A percentile compares a stretch with the other conserved stretches of the same genome.
Conservation (phyloP, 2,888 invertebrate species). For the Lampropteryx suffumata region DNA sequence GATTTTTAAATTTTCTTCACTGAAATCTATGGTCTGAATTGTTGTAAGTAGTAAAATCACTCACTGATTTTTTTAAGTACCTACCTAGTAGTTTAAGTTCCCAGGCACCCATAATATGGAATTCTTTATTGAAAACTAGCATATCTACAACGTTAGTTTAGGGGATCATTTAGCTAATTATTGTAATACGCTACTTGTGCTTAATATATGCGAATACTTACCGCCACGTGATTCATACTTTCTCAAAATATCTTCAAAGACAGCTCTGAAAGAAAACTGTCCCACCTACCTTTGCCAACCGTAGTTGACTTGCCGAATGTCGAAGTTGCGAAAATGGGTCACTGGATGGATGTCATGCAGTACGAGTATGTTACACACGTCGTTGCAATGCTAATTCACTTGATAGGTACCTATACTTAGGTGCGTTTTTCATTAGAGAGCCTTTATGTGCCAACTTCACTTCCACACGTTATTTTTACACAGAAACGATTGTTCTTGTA, state of each 20-base stretch:
- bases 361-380: constrained; percentile 54
- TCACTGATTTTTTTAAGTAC: too few relatives aligned
- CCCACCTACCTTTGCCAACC: constrained; percentile 63
- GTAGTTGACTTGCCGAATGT: constrained; percentile 61
- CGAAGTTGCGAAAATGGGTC: constrained; percentile 75
- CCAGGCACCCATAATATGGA: too few relatives aligned
- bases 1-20: too few relatives aligned
- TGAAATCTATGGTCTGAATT: too few relatives aligned
- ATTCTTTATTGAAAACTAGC: too few relatives aligned
- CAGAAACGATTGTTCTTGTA: constrained; percentile 23
- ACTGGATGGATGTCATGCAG: constrained; percentile 62
- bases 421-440: constrained; percentile 8
- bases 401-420: constrained; percentile 11
- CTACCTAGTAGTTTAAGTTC: too few relatives aligned
- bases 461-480: constrained; percentile 28
- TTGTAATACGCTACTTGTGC: too few relatives aligned
- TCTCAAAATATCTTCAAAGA: constrained; percentile 60
- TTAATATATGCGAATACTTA: background rate
- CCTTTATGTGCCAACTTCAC: constrained; percentile 26
- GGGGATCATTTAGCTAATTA: too few relatives aligned
- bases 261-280: constrained; percentile 53
- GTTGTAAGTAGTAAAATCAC: too few relatives aligned
- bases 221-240: constrained; percentile 22
- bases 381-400: constrained; percentile 64
- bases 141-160: too few relatives aligned